Evolutionary conservation across 1,140 invertebrate species (phyloP), one percentile per base, ranked within the genome.

Genomic region (Drosophila ohnishii): DNA sequence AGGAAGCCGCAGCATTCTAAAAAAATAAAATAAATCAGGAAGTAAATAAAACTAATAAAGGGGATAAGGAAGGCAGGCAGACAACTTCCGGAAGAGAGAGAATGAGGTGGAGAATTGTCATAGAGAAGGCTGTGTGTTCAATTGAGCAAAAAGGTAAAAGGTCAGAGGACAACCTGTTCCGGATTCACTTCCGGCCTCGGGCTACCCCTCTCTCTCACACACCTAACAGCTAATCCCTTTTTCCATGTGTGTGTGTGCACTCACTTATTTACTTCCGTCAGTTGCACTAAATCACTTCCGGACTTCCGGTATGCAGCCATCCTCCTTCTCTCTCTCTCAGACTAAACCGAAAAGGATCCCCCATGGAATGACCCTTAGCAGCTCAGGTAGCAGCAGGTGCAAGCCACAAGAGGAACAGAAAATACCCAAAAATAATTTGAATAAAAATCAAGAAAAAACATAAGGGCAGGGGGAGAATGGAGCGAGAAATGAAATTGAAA

Each of bases 21-120:
- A 42, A 70, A 64, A 53, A 59, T 71, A 50, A 53, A 45, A 34
- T 28, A 61, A 69, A 86, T 48, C 83, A 59, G 83, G 83, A 86
- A 86, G 83, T 88, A 87, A 87, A 87, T 87, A 83, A 87, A 87
- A 87, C 84, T 87, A 87, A 87, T 87, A 82, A 86, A 62, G 61
- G 50, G 63, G 25, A 39, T 55, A 71, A 58, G 65, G 57, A 80
- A 69, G 73, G 77, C 55, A 78, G 67, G 61, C 78, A 69, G 66
- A 73, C 75, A 65, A 77, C 83, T 64, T 86, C 83, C 83, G 83
- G 63, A 62, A 48, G 50, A n/a, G 8, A n/a, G 45, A 34, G 40
- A 44, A 19, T 14, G 70, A 25, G 47, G 19, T 19, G 32, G 34
- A 11, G 75, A 58, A 76, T 66, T 66, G 62, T 69, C 65, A 73